Conservation (phyloP, 1,140 invertebrate species). For the Teleopsis dalmanni region DNA sequence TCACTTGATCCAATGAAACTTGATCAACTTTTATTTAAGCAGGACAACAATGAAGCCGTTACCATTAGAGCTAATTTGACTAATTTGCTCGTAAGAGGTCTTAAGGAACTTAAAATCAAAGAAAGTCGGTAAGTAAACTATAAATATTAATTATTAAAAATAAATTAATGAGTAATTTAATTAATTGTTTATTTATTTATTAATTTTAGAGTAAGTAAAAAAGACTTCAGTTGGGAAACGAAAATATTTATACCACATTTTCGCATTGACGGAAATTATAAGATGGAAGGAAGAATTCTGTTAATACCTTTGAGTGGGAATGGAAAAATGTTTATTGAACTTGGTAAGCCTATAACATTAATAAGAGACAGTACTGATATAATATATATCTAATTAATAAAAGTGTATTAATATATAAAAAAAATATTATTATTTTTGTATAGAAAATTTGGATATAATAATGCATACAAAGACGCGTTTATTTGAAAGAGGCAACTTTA, state of each 20-base stretch:
- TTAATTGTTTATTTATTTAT: background rate
- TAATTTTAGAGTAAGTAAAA: slow-evolving; percentile 49
- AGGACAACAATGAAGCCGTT: slow-evolving; percentile 52
- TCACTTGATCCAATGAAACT: slow-evolving; percentile 29
- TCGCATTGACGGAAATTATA: slow-evolving; percentile 60
- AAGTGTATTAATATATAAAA: background rate
- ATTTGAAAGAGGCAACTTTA: slow-evolving; percentile 52
- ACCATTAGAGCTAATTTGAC: slow-evolving; percentile 58
- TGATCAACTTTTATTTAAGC: slow-evolving; percentile 26
- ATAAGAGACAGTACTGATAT: too few relatives aligned
- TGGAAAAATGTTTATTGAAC: slow-evolving; percentile 60
- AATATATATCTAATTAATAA: too few relatives aligned
- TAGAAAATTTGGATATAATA: slow-evolving; percentile 55
- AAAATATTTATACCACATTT: slow-evolving; percentile 54
- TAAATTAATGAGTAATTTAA: background rate
- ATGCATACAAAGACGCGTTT: slow-evolving; percentile 54
- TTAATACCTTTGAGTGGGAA: slow-evolving; percentile 59
- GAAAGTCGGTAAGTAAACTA: slow-evolving; percentile 47
- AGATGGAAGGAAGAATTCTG: slow-evolving; percentile 61
- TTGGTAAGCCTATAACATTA: slow-evolving; percentile 46
- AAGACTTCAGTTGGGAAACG: slow-evolving; percentile 58
- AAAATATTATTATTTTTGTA: background rate
- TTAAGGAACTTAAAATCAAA: slow-evolving; percentile 51
- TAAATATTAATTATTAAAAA: background rate
- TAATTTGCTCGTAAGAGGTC: slow-evolving; percentile 53